These are phyloP conservation scores for Bombyx huttoni DNA, from an alignment of 2,888 invertebrate genomes.

Conservation along the genomic window DNA sequence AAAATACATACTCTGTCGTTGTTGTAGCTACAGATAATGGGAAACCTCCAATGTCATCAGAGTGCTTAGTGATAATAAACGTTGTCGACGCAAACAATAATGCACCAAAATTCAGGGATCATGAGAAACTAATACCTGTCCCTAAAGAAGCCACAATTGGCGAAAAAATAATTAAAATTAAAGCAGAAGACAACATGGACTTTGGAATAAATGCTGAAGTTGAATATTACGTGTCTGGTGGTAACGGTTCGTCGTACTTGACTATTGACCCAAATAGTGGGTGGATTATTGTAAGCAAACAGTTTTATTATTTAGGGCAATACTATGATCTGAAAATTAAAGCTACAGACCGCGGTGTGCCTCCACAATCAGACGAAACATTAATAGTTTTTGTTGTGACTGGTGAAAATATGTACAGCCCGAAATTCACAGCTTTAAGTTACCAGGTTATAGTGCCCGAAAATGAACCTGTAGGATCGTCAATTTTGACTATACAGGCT, in stretches of 20 bases:
- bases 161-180: constrained; percentile 80
- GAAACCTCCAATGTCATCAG: constrained; percentile 93
- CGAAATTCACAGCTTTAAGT: constrained; percentile 86
- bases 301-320: constrained; percentile 71
- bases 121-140: constrained; percentile 84
- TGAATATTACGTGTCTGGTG: constrained; percentile 80
- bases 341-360: constrained; percentile 90
- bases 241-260: constrained; percentile 85
- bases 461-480: constrained; percentile 89
- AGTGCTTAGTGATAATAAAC: constrained; percentile 87
- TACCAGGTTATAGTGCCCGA: constrained; percentile 94
- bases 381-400: constrained; percentile 83
- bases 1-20: constrained; percentile 89
- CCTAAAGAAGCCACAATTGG: constrained; percentile 82
- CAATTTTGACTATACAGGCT: constrained; percentile 87
- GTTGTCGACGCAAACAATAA: constrained; percentile 95
- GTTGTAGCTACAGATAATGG: constrained; percentile 96
- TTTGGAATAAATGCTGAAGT: constrained; percentile 92
- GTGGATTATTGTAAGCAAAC: constrained; percentile 82
- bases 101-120: constrained; percentile 84
- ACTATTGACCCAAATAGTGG: constrained; percentile 82
- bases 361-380: constrained; percentile 85
- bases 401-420: constrained; percentile 85
- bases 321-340: constrained; percentile 79
- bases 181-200: constrained; percentile 84